Conservation (phyloP, 1,140 invertebrate species). For the Pogonomyrmex californicus region DNA sequence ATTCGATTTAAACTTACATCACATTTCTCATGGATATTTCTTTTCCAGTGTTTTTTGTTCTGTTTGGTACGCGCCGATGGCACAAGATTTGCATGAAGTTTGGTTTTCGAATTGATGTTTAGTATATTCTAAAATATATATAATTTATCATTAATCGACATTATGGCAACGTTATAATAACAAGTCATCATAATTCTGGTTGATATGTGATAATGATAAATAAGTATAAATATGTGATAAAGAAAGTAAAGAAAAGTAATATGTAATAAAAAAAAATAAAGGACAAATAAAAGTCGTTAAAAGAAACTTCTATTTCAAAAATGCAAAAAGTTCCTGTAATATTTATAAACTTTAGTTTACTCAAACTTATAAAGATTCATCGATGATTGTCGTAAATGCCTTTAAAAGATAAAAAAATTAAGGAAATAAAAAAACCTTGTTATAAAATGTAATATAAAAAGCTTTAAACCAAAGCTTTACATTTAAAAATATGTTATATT, state of each 20-base stretch:
- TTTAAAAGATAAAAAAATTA: neutral
- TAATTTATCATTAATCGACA: neutral
- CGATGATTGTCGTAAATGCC: neutral
- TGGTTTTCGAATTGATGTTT: constrained; percentile 94
- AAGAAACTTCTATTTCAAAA: neutral
- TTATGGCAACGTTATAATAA: neutral
- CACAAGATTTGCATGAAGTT: constrained; percentile 91
- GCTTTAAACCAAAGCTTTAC: neutral
- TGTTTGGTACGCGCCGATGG: constrained; percentile 95
- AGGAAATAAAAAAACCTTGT: neutral
- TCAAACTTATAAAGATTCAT: neutral
- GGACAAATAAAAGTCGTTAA: neutral
- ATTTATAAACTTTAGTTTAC: neutral
- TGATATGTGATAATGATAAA: neutral
- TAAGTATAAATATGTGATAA: too few relatives aligned
- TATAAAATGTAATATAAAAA: constrained; percentile 83
- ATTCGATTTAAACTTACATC: constrained; percentile 88
- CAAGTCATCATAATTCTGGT: neutral
- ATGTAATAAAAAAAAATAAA: neutral
- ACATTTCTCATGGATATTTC: constrained; percentile 95
- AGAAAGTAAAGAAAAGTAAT: too few relatives aligned
- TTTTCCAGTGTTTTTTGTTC: constrained; percentile 97
- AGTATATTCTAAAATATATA: constrained; percentile 92
- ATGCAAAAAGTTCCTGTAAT: neutral
- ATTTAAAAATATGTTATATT: neutral